A percentile compares a stretch with the other conserved stretches of the same genome.
phyloP scores from a whole-genome alignment of 1,140 invertebrate species.

The Olivierus martensii region DNA sequence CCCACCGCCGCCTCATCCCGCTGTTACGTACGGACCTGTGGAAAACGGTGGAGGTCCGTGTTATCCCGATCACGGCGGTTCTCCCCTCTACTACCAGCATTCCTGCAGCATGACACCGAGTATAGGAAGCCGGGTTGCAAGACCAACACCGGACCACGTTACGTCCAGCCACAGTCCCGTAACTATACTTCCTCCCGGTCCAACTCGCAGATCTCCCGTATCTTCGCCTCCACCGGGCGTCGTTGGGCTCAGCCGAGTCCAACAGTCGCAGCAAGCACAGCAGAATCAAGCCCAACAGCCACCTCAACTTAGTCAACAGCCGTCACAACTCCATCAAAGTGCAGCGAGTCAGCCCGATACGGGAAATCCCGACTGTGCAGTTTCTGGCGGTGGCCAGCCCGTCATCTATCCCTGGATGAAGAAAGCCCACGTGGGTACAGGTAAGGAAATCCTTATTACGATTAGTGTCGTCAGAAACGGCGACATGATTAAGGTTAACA shows the following conservation, averaged over 20 bases:
- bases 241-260: neutral
- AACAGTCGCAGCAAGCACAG: neutral
- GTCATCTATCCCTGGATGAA: slow-evolving; percentile 99
- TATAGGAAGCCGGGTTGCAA: neutral
- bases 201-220: slow-evolving; percentile 2
- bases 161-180: slow-evolving; percentile 6
- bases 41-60: neutral
- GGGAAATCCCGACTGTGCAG: slow-evolving; percentile 17
- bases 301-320: neutral
- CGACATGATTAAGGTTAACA: too few species aligned
- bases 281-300: neutral
- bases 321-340: neutral
- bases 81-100: slow-evolving; percentile 7
- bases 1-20: neutral
- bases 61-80: slow-evolving; percentile 4
- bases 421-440: slow-evolving; percentile 71
- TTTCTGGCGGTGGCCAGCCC: slow-evolving; percentile 49
- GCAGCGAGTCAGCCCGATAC: neutral
- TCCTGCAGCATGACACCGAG: neutral
- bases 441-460: slow-evolving; percentile 13
- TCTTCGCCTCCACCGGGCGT: slow-evolving; percentile 1
- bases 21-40: neutral
- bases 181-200: slow-evolving; percentile 8
- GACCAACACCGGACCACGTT: slow-evolving; percentile 2
- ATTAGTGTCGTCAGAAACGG: too few species aligned